Conservation (phyloP, 2,888 invertebrate species). For the Lithophane leautieri region DNA sequence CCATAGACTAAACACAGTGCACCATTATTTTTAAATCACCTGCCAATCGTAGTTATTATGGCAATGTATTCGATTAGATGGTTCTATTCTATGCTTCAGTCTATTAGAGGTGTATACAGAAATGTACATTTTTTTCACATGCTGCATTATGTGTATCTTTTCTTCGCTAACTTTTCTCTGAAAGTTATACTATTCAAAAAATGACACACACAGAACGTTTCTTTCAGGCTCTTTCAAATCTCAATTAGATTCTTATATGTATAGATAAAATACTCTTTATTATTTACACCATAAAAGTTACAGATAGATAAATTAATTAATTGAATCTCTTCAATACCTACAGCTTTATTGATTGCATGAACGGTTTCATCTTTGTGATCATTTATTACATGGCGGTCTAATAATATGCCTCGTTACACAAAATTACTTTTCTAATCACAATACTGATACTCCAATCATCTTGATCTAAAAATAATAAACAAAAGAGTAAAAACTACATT, state of each 20-base stretch:
- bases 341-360: background rate
- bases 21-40: constrained; percentile 32
- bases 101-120: background rate
- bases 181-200: background rate
- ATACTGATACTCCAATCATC: background rate
- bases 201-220: too few relatives aligned
- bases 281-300: too few relatives aligned
- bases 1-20: constrained; percentile 35
- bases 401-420: background rate
- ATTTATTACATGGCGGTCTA: background rate
- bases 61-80: constrained; percentile 3
- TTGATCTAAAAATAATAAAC: background rate
- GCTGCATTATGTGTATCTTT: background rate
- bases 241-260: too few relatives aligned
- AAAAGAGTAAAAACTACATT: background rate
- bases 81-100: background rate
- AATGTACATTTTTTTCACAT: background rate
- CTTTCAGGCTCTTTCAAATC: background rate
- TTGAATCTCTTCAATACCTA: background rate
- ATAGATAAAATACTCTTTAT: too few relatives aligned
- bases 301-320: too few relatives aligned
- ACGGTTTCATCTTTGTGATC: background rate
- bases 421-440: constrained; percentile 9
- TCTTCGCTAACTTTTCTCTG: background rate
- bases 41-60: constrained; percentile 37